Base-by-base conservation (phyloP, 2,888 invertebrate genomes). In the Drosophila fulvimacula region DNA sequence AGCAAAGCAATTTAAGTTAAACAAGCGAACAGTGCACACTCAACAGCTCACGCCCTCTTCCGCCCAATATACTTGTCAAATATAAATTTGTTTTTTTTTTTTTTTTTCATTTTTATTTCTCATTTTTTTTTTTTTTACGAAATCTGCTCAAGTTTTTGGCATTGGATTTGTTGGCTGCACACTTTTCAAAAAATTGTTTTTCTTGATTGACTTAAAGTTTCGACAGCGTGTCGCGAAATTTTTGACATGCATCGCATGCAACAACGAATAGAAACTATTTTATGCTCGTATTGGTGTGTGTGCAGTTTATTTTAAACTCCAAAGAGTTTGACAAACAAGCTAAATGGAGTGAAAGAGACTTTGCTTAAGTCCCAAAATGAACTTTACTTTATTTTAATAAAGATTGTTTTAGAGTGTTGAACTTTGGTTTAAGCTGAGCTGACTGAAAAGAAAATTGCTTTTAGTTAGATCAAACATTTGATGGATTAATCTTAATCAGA, bases 1-100 rank as follows among this genome's bases (percentile, higher is more conserved):
- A 61, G 88, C 83, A 88, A 89, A 88, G 89, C 89, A 85, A 85
- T 85, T 85, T 85, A 85, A 85, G 86, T 85, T 89, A 85, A 89
- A 85, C 85, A 85, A 86, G 88, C 85, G 71, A 73, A 65, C 55
- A 71, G 63, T 69, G 69, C 59, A 55, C 61, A 60, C 59, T 27
- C 41, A 27, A 36, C 46, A 34, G 21, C 24, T 24, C 27, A 13
- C 41, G 21, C 21, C 7, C 58, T n/a, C 11, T 24, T 17, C 48
- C 32, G 27, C 67, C 52, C 80, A 82, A 73, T 82, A 69, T 66
- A 77, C 72, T 79, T 89, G 85, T 85, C 85, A 88, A 85, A 85
- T 82, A 79, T 64, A 59, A 57, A 36, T 42, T 3, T 3, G 19
- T 46, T 13, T 41, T n/a, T 46, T 21, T 48, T 38, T 46, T 39